phyloP scores from a whole-genome alignment of 1,140 invertebrate genomes.

The Mercenaria mercenaria region DNA sequence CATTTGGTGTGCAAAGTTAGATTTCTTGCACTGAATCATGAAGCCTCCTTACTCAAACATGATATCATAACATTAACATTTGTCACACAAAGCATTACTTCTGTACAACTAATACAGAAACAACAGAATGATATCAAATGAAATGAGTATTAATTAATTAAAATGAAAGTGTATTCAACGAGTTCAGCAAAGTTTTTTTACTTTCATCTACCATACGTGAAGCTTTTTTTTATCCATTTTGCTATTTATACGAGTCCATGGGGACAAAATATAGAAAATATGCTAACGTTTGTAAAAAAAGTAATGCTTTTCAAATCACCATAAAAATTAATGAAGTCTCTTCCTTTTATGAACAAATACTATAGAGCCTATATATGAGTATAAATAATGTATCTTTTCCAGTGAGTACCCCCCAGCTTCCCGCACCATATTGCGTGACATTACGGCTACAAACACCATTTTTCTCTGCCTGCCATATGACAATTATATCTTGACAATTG shows the following conservation, averaged over 20 bases:
- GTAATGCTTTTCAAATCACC: background rate
- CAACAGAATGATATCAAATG: no score
- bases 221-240: no score
- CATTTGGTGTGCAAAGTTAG: no score
- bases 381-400: slow-evolving; percentile 38
- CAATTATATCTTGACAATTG: slow-evolving; percentile 40
- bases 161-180: no score
- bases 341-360: background rate
- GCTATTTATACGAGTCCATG: background rate
- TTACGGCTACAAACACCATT: background rate
- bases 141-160: no score
- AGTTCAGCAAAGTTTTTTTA: no score
- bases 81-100: no score
- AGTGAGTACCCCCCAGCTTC: background rate
- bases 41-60: no score
- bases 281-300: background rate
- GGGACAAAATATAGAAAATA: background rate
- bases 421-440: slow-evolving; percentile 33
- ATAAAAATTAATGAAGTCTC: background rate
- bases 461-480: slow-evolving; percentile 43
- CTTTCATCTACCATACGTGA: no score
- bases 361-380: background rate
- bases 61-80: no score
- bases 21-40: no score
- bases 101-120: no score